A percentile compares a stretch with the other conserved stretches of the same genome.
Evolutionary conservation across 2,888 invertebrate species (phyloP).

Genomic region (Linnaemya vulpina): DNA sequence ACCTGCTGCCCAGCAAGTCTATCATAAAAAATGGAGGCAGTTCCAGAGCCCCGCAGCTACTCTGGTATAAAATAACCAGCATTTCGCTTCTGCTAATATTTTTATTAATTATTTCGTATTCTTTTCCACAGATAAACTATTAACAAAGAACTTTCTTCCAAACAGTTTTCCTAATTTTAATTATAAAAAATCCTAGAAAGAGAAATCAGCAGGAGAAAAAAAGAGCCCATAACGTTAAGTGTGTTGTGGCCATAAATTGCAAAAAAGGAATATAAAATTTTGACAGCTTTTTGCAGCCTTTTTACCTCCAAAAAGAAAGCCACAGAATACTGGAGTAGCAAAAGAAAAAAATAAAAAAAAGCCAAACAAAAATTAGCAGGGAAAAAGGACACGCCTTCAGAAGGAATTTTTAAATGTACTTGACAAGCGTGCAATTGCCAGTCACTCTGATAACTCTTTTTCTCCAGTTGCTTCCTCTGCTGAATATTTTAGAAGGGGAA

Average conservation of each 20-base stretch:
- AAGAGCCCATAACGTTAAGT: constrained; percentile 34
- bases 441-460: constrained; percentile 37
- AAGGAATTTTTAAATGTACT: constrained; percentile 62
- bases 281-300: constrained; percentile 66
- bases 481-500: constrained; percentile 35
- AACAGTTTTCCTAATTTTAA: neutral
- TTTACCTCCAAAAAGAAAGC: constrained; percentile 50
- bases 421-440: constrained; percentile 71
- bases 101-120: neutral
- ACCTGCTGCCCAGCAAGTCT: too few relatives aligned
- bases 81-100: too few relatives aligned
- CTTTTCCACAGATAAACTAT: neutral
- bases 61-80: too few relatives aligned
- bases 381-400: constrained; percentile 54
- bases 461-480: neutral
- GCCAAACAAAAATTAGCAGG: constrained; percentile 17
- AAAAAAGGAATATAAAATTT: constrained; percentile 64
- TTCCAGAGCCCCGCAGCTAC: too few relatives aligned
- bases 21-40: too few relatives aligned
- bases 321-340: constrained; percentile 7
- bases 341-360: constrained; percentile 18
- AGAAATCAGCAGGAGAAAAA: neutral
- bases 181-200: neutral
- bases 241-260: constrained; percentile 66
- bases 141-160: neutral